Evolutionary conservation across 2,113 vertebrate species (phyloP), one percentile per base, ranked within the genome.

Genomic region (Leucopsar rothschildi): DNA sequence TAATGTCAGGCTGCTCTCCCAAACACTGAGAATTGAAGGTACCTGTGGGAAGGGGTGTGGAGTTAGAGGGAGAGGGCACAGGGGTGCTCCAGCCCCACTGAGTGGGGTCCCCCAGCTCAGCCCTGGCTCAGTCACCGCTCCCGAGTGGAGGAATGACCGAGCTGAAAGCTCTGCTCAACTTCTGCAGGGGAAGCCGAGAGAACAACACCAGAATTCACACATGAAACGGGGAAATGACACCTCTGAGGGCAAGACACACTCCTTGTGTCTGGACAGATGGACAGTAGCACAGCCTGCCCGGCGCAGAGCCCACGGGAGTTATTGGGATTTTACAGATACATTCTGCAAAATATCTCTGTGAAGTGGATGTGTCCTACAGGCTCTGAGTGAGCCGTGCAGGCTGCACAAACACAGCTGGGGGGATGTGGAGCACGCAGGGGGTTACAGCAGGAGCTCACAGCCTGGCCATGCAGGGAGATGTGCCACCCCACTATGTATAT

Each of bases 311-410:
- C 53, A 2, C 0, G 0, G 52, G 47, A 73, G 53, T 35, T 31
- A 19, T 0, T 4, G 57, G 35, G 22, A 40, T 71, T 72, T 70
- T 82, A 68, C 55, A 77, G 31, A 55, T 1, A 18, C 2, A 9
- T 27, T 14, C 73, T 11, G 2, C 1, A 0, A 21, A 79, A 53
- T 28, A 47, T 8, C 16, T 24, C 52, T 9, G 3, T 12, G 9
- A 23, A 9, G 24, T 5, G 8, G 37, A 17, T 2, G 15, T 5
- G 5, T n/a, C 11, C 20, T 14, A 0, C 9, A 21, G 0, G 11
- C 53, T 6, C 31, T 12, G 56, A 31, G 19, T 3, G 49, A 86
- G 59, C 17, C 0, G 0, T 6, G 35, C 31, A 37, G 69, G 69
- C 55, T 75, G 35, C 7, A 22, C 61, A 12, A 11, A n/a, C 49